Evolutionary conservation across 2,888 invertebrate species (phyloP).

Genomic region (Capitulum mitella): DNA sequence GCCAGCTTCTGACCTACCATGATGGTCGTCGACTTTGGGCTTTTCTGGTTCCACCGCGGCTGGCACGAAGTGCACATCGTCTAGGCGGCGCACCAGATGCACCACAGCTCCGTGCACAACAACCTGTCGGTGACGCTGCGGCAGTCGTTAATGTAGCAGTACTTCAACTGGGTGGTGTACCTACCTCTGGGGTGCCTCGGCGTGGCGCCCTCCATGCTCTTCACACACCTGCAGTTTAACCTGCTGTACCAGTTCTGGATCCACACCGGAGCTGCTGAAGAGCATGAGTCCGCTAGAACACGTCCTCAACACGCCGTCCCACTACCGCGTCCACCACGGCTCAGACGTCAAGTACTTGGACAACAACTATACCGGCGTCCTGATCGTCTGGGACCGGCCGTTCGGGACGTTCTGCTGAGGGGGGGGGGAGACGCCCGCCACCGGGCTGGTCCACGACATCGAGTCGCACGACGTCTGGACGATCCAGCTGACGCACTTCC

Average conservation of each 20-base stretch:
- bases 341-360: constrained; percentile 85
- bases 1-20: constrained; percentile 51
- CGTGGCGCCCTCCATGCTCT: constrained; percentile 69
- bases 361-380: constrained; percentile 83
- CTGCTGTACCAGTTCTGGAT: constrained; percentile 90
- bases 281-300: constrained; percentile 76
- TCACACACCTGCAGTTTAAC: constrained; percentile 82
- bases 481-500: constrained; percentile 32
- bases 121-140: constrained; percentile 75
- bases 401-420: constrained; percentile 34
- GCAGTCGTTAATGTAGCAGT: constrained; percentile 62
- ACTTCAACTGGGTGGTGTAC: constrained; percentile 40
- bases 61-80: constrained; percentile 64
- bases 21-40: constrained; percentile 49
- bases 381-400: constrained; percentile 79
- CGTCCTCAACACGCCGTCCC: constrained; percentile 79
- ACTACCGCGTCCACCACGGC: constrained; percentile 78
- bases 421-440: constrained; percentile 33
- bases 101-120: constrained; percentile 84
- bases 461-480: constrained; percentile 32
- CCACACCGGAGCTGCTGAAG: constrained; percentile 71
- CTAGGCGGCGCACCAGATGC: constrained; percentile 85
- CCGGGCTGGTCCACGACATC: constrained; percentile 33
- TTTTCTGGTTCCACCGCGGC: constrained; percentile 35
- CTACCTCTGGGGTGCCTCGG: constrained; percentile 53